Percentiles rank a stretch among this genome's conserved stretches.
Conservation (phyloP, 2,113 vertebrate genomes). For the Sturnira hondurensis region DNA sequence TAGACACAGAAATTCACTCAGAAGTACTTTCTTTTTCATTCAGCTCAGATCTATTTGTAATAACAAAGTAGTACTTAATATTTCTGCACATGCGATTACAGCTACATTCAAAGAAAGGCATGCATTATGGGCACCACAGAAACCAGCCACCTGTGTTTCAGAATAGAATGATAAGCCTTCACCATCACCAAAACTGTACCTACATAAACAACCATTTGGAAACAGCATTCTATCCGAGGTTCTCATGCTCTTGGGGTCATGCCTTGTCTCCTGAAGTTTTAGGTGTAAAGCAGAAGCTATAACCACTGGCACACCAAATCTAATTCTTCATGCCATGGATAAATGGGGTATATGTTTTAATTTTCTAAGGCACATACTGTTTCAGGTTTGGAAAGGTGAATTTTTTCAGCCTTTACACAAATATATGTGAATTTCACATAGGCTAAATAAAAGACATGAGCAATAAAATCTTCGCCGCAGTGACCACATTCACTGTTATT, state of each 20-base stretch:
- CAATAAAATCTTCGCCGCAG: not conserved
- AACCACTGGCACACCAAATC: not conserved
- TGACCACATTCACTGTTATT: not conserved
- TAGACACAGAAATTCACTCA: not conserved
- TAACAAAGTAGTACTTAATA: slow-evolving; percentile 47
- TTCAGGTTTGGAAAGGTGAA: not conserved
- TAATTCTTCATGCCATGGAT: not conserved
- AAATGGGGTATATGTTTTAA: not conserved
- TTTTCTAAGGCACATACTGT: not conserved
- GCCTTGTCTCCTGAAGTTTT: not conserved
- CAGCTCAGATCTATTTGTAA: slow-evolving; percentile 81
- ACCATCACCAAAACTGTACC: slow-evolving; percentile 79
- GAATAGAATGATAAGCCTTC: slow-evolving; percentile 65
- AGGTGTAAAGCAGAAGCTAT: not conserved
- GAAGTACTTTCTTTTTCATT: not conserved
- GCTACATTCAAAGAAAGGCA: slow-evolving; percentile 77
- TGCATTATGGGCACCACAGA: slow-evolving; percentile 76
- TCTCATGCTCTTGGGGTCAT: slow-evolving; percentile 52
- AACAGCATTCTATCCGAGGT: slow-evolving; percentile 75
- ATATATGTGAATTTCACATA: not conserved
- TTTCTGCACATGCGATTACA: slow-evolving; percentile 78
- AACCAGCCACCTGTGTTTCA: slow-evolving; percentile 77
- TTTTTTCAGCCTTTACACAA: not conserved
- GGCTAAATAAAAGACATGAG: not conserved
- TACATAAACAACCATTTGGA: slow-evolving; percentile 82